These are phyloP conservation scores for Glaucopsyche alexis DNA, from an alignment of 2,888 invertebrate species.

Conservation along the genomic window DNA sequence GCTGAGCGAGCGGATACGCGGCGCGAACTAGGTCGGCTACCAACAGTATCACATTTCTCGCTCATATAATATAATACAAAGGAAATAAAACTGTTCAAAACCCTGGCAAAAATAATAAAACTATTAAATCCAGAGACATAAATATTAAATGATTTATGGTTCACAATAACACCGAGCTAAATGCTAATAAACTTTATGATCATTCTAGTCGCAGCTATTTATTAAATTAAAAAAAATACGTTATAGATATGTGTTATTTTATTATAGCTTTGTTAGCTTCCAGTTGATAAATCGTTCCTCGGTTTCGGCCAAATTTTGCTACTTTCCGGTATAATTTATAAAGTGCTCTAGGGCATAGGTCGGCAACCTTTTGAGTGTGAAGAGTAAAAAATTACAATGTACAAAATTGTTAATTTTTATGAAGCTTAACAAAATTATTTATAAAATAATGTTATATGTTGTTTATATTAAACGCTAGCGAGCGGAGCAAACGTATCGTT, in stretches of 20 bases:
- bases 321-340: not conserved
- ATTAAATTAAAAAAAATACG: not conserved
- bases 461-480: too few species aligned
- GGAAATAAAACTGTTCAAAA: not conserved
- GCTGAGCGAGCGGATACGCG: slow-evolving; percentile 9
- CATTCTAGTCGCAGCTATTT: not conserved
- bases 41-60: slow-evolving; percentile 13
- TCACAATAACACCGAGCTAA: slow-evolving; percentile 6
- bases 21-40: slow-evolving; percentile 11
- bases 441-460: too few species aligned
- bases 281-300: slow-evolving; percentile 2
- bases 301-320: not conserved
- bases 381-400: too few species aligned
- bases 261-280: slow-evolving; percentile 5
- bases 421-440: too few species aligned
- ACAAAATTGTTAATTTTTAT: too few species aligned
- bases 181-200: slow-evolving; percentile 12
- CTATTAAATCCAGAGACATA: not conserved
- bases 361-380: too few species aligned
- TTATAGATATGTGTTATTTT: slow-evolving; percentile 13
- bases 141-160: slow-evolving; percentile 5
- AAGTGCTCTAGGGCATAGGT: too few species aligned
- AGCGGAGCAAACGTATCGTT: too few species aligned
- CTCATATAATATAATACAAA: slow-evolving; percentile 5
- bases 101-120: slow-evolving; percentile 5